Evolutionary conservation across 2,797 vertebrate species (phyloP), one percentile per base, ranked within the genome.

Genomic region (Phoeniculus purpureus): DNA sequence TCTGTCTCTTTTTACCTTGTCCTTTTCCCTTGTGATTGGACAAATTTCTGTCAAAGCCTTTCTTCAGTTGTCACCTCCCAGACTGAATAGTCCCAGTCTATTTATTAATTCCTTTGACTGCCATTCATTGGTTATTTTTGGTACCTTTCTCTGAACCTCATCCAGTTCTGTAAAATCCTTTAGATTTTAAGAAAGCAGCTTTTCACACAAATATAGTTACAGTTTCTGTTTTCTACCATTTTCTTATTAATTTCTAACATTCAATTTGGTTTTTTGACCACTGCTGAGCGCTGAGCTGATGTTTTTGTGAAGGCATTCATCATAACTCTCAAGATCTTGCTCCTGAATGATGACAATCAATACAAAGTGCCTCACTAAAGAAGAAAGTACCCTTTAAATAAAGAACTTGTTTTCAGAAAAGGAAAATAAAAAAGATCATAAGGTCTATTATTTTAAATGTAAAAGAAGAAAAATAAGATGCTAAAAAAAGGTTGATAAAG

Each of bases 1-100:
- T 89, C 85, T 93, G 88, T 47, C 60, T 64, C 81, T 84, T 88
- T 88, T 92, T 59, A 90, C 73, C 40, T 68, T 66, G 87, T 89
- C 17, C 31, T 59, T 92, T 93, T 73, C 70, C 31, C 40, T 87
- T 79, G 73, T 56, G 71, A 92, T 70, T 64, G 50, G 54, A 76
- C n/a, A 81, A 50, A 86, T 78, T 94, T 94, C 81, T 85, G 56
- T 81, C 80, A 92, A 92, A 92, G 12, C n/a, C 26, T 76, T 83
- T 26, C 37, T 47, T 91, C 85, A 83, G 20, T 56, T 88, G 77
- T 81, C 60, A 56, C 20, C 84, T 90, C 91, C 76, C 71, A 76
- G 60, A 64, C 45, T 76, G 61, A 85, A 77, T 58, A 61, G 70
- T 62, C 55, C 18, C 3, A 6, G 9, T 48, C 43, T 91, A 64